phyloP scores from a whole-genome alignment of 2,888 invertebrate genomes.

The Stenichneumon culpator region DNA sequence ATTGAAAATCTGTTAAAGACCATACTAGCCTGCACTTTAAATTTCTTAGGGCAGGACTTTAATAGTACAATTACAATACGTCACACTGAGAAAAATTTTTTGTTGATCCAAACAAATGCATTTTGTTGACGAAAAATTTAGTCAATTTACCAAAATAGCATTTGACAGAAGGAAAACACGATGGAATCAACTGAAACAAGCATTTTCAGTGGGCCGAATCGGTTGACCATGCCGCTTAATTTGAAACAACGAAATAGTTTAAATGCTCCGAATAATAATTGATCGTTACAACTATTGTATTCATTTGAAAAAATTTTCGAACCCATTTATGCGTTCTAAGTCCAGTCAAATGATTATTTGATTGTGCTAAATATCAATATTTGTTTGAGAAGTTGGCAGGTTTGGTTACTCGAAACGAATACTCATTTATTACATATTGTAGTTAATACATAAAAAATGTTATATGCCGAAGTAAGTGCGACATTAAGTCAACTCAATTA shows the following conservation, averaged over 20 bases:
- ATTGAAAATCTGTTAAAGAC: not conserved
- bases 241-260: no score
- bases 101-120: conserved; percentile 15
- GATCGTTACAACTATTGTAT: not conserved
- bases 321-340: not conserved
- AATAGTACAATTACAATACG: no score
- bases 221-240: not conserved
- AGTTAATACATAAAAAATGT: not conserved
- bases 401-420: not conserved
- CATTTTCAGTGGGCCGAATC: not conserved
- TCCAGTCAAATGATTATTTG: not conserved
- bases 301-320: not conserved
- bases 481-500: no score
- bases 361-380: not conserved
- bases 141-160: not conserved
- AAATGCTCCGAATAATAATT: not conserved
- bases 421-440: not conserved
- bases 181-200: not conserved
- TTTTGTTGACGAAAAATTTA: conserved; percentile 4
- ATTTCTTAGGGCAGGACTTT: no score
- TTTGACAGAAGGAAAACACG: not conserved
- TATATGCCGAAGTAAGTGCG: no score
- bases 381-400: no score
- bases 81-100: conserved; percentile 14
- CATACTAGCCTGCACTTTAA: no score